phyloP scores from a whole-genome alignment of 2,797 vertebrate species.

The Hirundo rustica region DNA sequence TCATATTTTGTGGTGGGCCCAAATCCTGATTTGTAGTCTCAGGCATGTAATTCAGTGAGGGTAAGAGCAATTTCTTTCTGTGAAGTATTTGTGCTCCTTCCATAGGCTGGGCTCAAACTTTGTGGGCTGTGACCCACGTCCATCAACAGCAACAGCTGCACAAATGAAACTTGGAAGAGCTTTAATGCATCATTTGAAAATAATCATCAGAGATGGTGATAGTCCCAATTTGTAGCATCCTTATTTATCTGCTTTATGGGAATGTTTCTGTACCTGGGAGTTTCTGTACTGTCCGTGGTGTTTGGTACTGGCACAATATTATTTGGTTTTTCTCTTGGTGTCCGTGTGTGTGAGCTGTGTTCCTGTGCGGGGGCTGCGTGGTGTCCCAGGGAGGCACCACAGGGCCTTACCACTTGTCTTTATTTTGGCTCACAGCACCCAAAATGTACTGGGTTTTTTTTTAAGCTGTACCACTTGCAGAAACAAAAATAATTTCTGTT shows the following conservation, averaged over 20 bases:
- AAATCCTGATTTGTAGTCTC: neutral
- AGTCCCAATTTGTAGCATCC: neutral
- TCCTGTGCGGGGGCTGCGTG: accelerated
- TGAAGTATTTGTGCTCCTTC: neutral
- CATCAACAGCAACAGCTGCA: neutral
- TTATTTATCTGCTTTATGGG: neutral
- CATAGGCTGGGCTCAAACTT: neutral
- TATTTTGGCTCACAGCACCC: neutral
- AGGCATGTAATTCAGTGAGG: neutral
- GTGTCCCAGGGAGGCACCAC: neutral
- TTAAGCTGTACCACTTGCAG: neutral
- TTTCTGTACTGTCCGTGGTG: neutral
- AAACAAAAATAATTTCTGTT: neutral
- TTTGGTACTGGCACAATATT: neutral
- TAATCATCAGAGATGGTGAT: no score
- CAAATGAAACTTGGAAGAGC: neutral
- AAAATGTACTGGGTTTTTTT: neutral
- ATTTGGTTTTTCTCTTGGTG: neutral
- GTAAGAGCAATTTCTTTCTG: neutral
- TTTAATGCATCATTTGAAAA: neutral
- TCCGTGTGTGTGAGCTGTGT: neutral
- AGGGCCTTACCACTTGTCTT: neutral
- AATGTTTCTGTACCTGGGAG: neutral
- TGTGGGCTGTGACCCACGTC: accelerated
- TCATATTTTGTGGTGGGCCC: neutral